Evolutionary conservation across 1,140 invertebrate species (phyloP), one percentile per base, ranked within the genome.

Genomic region (Heliconius himera): DNA sequence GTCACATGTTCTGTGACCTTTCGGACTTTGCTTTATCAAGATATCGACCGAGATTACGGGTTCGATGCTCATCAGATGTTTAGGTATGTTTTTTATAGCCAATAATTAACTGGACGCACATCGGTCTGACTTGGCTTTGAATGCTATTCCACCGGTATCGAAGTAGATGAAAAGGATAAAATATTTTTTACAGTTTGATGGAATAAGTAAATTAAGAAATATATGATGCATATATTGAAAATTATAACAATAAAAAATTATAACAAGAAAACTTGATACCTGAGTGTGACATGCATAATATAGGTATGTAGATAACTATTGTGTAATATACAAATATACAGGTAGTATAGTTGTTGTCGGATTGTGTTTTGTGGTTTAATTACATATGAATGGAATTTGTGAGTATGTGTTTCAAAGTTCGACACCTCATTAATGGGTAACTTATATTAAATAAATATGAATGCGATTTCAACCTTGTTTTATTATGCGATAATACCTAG

Each of bases 341-440:
- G 3, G 41, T 46, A 46, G 41, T 46, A 46, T 46, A 46, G 41
- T 46, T 46, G 56, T n/a, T 60, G 56, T 60, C 56, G 22, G n/a
- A 22, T 60, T 60, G 56, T 60, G n/a, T 60, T n/a, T 60, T 60
- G 56, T n/a, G 9, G 56, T 22, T 60, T 60, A n/a, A 60, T 60
- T 60, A 60, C 56, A 22, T 3, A 60, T 60, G 1, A n/a, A 60
- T 60, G 9, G 9, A 60, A 11, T 60, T 26, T 60, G 56, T 60
- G 22, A 60, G 56, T 60, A 60, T 60, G 22, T 60, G 22, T 60
- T 22, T 60, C 56, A 60, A 26, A 60, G 56, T 60, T 60, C 9
- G 56, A 22, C 56, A 60, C 56, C 56, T 60, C 56, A 26, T 60
- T 60, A 60, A 60, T 60, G 56, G n/a, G 56, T 60, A 60, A 60